Percentiles rank a stretch among this genome's conserved stretches.
Evolutionary conservation across 2,888 invertebrate species (phyloP).

Genomic region (Pseudococcus jackbeardsleyi): DNA sequence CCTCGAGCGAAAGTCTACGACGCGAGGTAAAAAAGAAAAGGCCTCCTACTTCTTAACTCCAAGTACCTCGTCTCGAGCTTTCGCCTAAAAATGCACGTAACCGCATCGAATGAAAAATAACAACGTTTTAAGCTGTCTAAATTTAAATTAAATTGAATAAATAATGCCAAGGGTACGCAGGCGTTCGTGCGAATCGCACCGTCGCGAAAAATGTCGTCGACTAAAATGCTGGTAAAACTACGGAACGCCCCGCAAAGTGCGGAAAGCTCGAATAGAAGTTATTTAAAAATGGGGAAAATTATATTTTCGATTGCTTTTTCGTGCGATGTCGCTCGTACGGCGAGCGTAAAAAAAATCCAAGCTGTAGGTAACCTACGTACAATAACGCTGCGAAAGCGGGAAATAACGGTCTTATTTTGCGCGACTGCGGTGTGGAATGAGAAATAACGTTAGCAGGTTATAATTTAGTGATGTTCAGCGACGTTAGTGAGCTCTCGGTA

Average conservation of each 20-base stretch:
- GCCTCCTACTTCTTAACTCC: too few relatives aligned
- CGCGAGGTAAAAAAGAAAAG: not conserved
- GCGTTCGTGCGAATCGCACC: slow-evolving; percentile 7
- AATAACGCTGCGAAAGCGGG: slow-evolving; percentile 9
- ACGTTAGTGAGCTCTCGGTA: slow-evolving; percentile 56
- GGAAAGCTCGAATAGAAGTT: not conserved
- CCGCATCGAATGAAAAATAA: slow-evolving; percentile 41
- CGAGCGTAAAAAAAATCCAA: not conserved
- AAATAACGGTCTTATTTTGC: slow-evolving; percentile 44
- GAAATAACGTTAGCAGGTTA: slow-evolving; percentile 61
- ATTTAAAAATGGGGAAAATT: slow-evolving; percentile 53
- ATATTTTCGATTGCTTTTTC: slow-evolving; percentile 55
- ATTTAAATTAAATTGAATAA: slow-evolving; percentile 55
- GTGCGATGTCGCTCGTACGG: slow-evolving; percentile 21
- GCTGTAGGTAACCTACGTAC: too few relatives aligned
- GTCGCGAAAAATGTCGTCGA: not conserved
- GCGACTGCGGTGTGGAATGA: slow-evolving; percentile 22
- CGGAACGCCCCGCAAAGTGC: not conserved
- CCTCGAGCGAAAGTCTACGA: too few relatives aligned
- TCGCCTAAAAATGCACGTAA: not conserved
- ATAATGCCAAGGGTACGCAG: slow-evolving; percentile 32
- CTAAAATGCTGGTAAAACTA: not conserved
- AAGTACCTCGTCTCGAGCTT: not conserved
- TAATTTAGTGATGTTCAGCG: slow-evolving; percentile 62
- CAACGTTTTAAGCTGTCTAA: slow-evolving; percentile 40